Conservation (phyloP, 1,140 invertebrate genomes). For the Leptopilina boulardi region DNA sequence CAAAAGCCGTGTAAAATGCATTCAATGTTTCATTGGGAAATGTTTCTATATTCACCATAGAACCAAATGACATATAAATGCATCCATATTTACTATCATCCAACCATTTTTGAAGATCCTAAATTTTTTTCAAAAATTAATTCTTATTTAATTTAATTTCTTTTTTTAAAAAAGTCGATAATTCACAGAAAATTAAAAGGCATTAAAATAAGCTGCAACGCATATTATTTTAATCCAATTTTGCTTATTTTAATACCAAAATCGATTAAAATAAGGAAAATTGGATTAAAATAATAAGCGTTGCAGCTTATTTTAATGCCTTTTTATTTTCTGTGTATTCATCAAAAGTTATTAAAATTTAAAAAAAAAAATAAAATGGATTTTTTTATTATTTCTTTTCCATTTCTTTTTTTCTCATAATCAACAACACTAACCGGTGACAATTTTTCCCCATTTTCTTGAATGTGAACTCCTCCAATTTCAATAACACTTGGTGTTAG, state of each 20-base stretch:
- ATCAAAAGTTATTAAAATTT: too few species aligned
- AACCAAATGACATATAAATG: slow-evolving; percentile 85
- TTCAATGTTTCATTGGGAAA: slow-evolving; percentile 57
- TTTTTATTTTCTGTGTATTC: too few species aligned
- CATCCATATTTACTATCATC: slow-evolving; percentile 82
- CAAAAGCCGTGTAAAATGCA: slow-evolving; percentile 58
- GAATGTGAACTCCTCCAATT: slow-evolving; percentile 79
- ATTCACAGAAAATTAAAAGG: too few species aligned
- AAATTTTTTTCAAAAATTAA: slow-evolving; percentile 78
- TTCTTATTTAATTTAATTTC: slow-evolving; percentile 73
- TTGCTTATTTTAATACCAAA: too few species aligned
- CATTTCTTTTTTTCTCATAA: too few species aligned
- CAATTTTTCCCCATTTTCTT: slow-evolving; percentile 49
- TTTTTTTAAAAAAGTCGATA: too few species aligned
- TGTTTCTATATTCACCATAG: slow-evolving; percentile 81
- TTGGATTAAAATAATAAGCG: slow-evolving; percentile 79
- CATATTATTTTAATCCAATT: too few species aligned
- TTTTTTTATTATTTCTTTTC: too few species aligned
- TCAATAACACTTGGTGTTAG: slow-evolving; percentile 76
- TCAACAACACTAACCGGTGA: slow-evolving; percentile 58
- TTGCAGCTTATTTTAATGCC: too few species aligned
- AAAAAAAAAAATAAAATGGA: too few species aligned
- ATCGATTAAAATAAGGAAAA: too few species aligned
- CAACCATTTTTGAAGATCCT: slow-evolving; percentile 82
- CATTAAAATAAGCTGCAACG: too few species aligned